phyloP scores from a whole-genome alignment of 1,140 invertebrate genomes.

The Apis cerana region DNA sequence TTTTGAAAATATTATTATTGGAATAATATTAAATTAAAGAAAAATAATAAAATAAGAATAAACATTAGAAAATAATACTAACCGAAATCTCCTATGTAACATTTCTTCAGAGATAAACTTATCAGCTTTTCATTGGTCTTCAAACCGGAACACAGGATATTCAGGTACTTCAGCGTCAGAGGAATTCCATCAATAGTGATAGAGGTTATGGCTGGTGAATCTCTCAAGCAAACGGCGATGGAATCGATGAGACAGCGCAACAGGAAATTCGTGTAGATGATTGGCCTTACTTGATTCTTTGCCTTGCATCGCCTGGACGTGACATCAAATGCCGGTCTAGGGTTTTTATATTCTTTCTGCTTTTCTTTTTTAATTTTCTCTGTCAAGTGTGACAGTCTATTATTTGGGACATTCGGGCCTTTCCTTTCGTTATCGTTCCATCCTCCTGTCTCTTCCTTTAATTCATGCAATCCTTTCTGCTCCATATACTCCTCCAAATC shows the following conservation, averaged over 20 bases:
- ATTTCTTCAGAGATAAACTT: constrained; percentile 46
- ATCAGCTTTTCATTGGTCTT: constrained; percentile 49
- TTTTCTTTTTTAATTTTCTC: not conserved
- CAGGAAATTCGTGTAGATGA: constrained; percentile 62
- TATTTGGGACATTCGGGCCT: not conserved
- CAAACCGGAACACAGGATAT: constrained; percentile 54
- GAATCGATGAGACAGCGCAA: constrained; percentile 62
- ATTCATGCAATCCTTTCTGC: no score
- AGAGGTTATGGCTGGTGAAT: constrained; percentile 48
- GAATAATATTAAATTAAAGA: not conserved
- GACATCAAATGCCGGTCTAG: constrained; percentile 29
- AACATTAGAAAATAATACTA: constrained; percentile 8
- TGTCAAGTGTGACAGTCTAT: not conserved
- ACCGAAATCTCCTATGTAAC: constrained; percentile 61
- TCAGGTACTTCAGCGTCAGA: constrained; percentile 50
- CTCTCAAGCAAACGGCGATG: constrained; percentile 49
- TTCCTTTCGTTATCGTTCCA: not conserved
- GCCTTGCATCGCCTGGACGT: constrained; percentile 44
- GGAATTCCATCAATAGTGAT: constrained; percentile 63
- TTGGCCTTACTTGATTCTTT: constrained; percentile 35
- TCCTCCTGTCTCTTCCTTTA: not conserved
- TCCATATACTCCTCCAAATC: no score
- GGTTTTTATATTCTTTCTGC: not conserved
- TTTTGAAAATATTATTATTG: not conserved
- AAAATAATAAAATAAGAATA: not conserved